phyloP scores from a whole-genome alignment of 1,140 invertebrate genomes.

The Drosophila erecta region DNA sequence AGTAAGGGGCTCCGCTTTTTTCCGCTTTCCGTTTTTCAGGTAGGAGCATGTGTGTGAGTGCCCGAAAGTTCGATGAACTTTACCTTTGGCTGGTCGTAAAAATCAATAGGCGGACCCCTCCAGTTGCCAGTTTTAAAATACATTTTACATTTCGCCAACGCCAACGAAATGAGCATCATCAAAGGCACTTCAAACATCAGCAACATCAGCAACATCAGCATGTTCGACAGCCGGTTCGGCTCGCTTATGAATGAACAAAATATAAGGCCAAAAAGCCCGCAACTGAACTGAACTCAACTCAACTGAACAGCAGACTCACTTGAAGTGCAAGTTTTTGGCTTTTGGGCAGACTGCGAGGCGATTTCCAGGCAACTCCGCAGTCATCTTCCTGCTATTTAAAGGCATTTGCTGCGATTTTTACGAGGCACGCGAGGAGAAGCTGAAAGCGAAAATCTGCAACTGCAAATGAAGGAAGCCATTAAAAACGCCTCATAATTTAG shows the following conservation, averaged over 20 bases:
- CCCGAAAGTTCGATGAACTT: slow-evolving; percentile 65
- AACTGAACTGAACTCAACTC: neutral
- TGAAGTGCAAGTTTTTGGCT: slow-evolving; percentile 73
- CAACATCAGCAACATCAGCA: slow-evolving; percentile 68
- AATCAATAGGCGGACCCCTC: slow-evolving; percentile 69
- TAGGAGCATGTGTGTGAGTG: slow-evolving; percentile 40
- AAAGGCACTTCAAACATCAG: slow-evolving; percentile 80
- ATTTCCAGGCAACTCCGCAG: slow-evolving; percentile 7
- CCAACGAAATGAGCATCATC: slow-evolving; percentile 67
- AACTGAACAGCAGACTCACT: slow-evolving; percentile 39
- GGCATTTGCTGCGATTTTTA: slow-evolving; percentile 41
- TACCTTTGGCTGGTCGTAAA: slow-evolving; percentile 70
- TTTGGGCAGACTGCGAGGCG: slow-evolving; percentile 62
- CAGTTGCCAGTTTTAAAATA: slow-evolving; percentile 65
- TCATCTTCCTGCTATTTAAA: slow-evolving; percentile 62
- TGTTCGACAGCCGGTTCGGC: slow-evolving; percentile 49
- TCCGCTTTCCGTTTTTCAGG: slow-evolving; percentile 11
- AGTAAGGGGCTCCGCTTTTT: slow-evolving; percentile 1
- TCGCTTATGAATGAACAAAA: slow-evolving; percentile 74
- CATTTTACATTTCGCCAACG: slow-evolving; percentile 51
- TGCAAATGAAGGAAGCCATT: slow-evolving; percentile 52
- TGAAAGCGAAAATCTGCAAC: slow-evolving; percentile 51
- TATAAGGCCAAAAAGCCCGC: slow-evolving; percentile 39
- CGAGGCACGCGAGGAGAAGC: slow-evolving; percentile 22
- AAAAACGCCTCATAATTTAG: slow-evolving; percentile 41